phyloP scores from a whole-genome alignment of 35 echinoderm and acorn worm genomes.

The Antedon bifida region DNA sequence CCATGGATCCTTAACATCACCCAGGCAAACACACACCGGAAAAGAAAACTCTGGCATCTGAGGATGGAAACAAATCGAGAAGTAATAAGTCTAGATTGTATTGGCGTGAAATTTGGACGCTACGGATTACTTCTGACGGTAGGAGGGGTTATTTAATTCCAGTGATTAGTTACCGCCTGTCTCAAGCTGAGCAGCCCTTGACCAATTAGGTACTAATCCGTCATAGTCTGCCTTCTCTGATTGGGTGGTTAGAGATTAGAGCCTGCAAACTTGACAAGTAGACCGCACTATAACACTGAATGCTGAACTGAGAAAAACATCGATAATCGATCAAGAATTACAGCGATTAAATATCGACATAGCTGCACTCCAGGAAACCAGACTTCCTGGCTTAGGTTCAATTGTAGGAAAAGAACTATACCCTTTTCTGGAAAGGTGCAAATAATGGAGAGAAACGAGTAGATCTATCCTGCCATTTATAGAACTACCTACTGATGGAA shows the following conservation, averaged over 20 bases:
- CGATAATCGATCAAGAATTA: neutral
- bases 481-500: neutral
- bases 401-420: slow-evolving; percentile 6
- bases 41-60: neutral
- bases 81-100: neutral
- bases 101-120: neutral
- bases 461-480: neutral
- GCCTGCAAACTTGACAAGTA: neutral
- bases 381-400: slow-evolving; percentile 1
- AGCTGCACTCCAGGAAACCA: slow-evolving; percentile 12
- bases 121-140: neutral
- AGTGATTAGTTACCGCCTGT: slow-evolving; percentile 16
- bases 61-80: neutral
- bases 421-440: slow-evolving; percentile 28
- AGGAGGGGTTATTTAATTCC: neutral
- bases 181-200: slow-evolving; percentile 29
- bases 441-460: too few relatives aligned
- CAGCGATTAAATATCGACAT: slow-evolving; percentile 10
- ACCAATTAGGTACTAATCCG: slow-evolving; percentile 20
- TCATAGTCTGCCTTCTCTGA: neutral
- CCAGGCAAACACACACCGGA: neutral
- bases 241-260: slow-evolving; percentile 9
- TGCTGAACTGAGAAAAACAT: slow-evolving; percentile 2
- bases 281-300: neutral
- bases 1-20: neutral